Percentiles rank a stretch among this genome's conserved stretches.
phyloP scores from a whole-genome alignment of 2,888 invertebrate genomes.

The Ectemnius lituratus region DNA sequence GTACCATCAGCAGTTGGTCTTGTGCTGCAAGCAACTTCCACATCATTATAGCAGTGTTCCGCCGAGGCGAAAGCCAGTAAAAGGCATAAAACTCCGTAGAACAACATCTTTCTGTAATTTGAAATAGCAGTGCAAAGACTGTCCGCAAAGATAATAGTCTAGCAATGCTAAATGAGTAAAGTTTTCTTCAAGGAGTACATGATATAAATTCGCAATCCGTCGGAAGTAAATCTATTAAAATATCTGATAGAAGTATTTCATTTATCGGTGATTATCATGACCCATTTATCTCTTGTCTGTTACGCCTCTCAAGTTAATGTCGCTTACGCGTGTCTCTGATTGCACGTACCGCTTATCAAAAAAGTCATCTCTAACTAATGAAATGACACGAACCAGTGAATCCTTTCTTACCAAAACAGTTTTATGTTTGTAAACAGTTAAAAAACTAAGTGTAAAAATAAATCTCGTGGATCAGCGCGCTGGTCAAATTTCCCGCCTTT shows the following conservation, averaged over 20 bases:
- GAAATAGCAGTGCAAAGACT: slow-evolving; percentile 4
- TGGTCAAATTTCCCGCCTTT: not conserved
- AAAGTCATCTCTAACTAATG: not conserved
- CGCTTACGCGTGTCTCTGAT: not conserved
- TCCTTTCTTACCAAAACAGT: not conserved
- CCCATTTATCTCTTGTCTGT: not conserved
- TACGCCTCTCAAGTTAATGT: slow-evolving; percentile 1
- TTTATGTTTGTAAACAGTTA: slow-evolving; percentile 5
- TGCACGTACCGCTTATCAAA: not conserved
- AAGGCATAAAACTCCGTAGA: slow-evolving; percentile 79
- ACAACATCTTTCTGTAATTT: slow-evolving; percentile 81
- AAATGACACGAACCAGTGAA: not conserved
- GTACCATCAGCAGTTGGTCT: slow-evolving; percentile 75
- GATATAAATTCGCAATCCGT: not conserved
- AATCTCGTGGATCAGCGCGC: too few species aligned
- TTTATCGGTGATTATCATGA: not conserved
- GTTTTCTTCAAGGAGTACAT: not conserved
- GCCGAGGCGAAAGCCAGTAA: slow-evolving; percentile 79
- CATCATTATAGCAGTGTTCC: slow-evolving; percentile 83
- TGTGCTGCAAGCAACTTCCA: slow-evolving; percentile 80
- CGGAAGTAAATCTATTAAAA: not conserved
- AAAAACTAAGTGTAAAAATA: not conserved
- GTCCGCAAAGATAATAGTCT: too few species aligned
- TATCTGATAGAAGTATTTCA: not conserved
- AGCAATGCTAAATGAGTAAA: too few species aligned